phyloP scores from a whole-genome alignment of 2,888 invertebrate genomes.

The Heliconius ismenius region DNA sequence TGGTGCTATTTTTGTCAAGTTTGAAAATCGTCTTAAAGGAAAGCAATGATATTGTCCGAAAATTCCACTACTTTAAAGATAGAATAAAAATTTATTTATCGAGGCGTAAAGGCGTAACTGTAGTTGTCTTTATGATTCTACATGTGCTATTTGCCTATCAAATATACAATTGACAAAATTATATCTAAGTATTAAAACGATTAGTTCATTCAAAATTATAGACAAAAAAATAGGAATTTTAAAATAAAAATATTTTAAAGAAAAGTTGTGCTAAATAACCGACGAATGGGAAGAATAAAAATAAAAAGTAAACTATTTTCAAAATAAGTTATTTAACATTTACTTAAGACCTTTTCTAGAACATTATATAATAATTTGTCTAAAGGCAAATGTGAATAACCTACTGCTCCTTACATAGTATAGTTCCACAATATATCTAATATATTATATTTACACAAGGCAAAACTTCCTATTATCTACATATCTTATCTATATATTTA shows the following conservation, averaged over 20 bases:
- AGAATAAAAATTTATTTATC: neutral
- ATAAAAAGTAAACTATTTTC: neutral
- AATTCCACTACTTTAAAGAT: neutral
- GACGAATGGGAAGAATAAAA: no score
- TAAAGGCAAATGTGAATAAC: neutral
- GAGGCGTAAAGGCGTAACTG: neutral
- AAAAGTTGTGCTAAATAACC: neutral
- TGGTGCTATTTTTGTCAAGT: constrained; percentile 13
- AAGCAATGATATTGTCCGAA: neutral
- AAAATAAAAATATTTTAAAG: neutral
- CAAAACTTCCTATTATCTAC: neutral
- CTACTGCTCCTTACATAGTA: neutral
- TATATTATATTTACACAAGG: neutral
- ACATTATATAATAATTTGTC: neutral
- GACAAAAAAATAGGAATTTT: neutral
- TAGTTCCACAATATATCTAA: neutral
- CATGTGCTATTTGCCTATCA: neutral
- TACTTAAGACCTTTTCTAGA: neutral
- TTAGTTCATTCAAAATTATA: neutral
- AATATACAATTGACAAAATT: neutral
- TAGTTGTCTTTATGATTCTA: neutral
- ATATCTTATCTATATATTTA: constrained; percentile 11
- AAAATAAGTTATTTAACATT: neutral
- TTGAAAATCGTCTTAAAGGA: neutral
- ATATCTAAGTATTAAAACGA: neutral